Percentiles rank a stretch among this genome's conserved stretches.
phyloP scores from a whole-genome alignment of 2,113 vertebrate species.

The Epinephelus fuscoguttatus region DNA sequence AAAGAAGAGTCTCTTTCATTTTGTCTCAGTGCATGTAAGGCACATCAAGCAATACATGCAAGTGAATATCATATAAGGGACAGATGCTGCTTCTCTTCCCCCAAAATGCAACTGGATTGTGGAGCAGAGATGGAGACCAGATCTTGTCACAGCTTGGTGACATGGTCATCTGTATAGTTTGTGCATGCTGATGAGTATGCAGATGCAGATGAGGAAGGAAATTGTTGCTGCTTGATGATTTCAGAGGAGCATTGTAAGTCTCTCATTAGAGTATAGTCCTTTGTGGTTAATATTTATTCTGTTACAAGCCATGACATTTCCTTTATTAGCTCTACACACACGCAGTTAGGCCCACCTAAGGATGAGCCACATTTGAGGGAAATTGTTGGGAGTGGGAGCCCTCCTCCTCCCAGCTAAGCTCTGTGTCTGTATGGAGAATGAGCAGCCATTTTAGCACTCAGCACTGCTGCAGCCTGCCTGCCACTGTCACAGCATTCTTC shows the following conservation, averaged over 20 bases:
- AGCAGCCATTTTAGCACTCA: slow-evolving; percentile 76
- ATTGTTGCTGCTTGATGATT: background rate
- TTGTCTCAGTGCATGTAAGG: background rate
- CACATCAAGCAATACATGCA: background rate
- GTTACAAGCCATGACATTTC: background rate
- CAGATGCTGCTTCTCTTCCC: background rate
- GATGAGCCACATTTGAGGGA: slow-evolving; percentile 54
- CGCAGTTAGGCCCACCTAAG: slow-evolving; percentile 21
- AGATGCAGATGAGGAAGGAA: background rate
- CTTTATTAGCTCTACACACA: background rate
- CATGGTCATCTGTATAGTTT: background rate
- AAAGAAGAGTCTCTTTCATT: background rate
- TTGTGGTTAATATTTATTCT: background rate
- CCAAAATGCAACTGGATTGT: background rate
- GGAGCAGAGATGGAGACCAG: background rate
- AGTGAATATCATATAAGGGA: background rate
- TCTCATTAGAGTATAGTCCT: background rate
- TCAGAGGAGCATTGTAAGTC: background rate
- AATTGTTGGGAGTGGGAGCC: slow-evolving; percentile 48
- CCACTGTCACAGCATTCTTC: slow-evolving; percentile 60
- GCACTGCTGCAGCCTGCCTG: slow-evolving; percentile 66
- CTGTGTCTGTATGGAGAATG: slow-evolving; percentile 61
- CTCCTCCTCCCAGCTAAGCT: slow-evolving; percentile 59
- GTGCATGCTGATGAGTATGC: background rate
- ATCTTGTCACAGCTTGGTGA: background rate